Conservation (phyloP, 2,113 vertebrate species). For the Chamaea fasciata region DNA sequence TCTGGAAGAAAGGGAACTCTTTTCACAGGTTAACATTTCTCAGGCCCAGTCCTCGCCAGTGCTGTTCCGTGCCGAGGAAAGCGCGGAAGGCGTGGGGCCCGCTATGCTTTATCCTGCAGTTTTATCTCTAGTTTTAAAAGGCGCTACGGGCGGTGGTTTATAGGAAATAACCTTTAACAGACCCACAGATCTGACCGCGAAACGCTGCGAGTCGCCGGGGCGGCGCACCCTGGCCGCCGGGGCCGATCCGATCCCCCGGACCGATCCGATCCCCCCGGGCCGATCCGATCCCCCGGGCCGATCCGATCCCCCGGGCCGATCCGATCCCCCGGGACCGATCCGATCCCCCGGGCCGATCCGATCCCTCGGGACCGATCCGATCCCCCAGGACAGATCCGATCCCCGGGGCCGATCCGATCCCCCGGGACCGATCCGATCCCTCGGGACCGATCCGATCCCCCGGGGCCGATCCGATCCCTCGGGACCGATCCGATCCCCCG, state of each 20-base stretch:
- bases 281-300: no score
- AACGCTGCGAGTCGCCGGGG: no score
- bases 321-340: no score
- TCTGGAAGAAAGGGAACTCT: neutral
- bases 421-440: no score
- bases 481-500: neutral
- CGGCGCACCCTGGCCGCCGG: no score
- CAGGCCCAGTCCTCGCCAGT: rapidly evolving
- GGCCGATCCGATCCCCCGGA: neutral
- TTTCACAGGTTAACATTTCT: rapidly evolving
- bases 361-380: neutral
- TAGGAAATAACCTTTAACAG: neutral
- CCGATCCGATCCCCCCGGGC: neutral
- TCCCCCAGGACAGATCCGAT: neutral
- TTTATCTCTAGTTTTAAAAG: rapidly evolving
- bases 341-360: no score
- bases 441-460: neutral
- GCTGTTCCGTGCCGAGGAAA: neutral
- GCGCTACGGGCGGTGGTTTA: rapidly evolving
- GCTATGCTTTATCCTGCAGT: rapidly evolving
- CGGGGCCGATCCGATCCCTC: neutral
- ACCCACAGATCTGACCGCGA: neutral
- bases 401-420: neutral
- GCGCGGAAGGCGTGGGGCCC: rapidly evolving
- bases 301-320: neutral